Base-by-base conservation (phyloP, 1,140 invertebrate genomes). In the Euwallacea fornicatus region DNA sequence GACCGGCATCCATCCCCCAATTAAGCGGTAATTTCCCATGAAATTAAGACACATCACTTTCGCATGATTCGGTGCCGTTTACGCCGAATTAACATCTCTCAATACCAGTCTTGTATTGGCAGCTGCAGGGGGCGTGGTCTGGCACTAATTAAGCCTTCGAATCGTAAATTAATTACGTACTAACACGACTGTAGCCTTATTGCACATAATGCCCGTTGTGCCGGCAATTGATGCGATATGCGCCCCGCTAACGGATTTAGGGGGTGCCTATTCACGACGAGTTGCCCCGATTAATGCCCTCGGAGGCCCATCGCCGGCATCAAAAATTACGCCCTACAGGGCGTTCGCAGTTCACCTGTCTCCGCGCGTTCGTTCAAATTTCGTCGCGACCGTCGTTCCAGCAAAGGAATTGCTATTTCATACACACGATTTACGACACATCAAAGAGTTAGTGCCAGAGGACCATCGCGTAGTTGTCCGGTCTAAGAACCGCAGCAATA, bases 81-180 rank as follows among this genome's bases (percentile, higher is more conserved):
- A 66, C 63, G 63, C 47, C 42, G 41, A 54, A 66, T 66, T 66
- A 66, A 66, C 63, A 66, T 68, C 66, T 68, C 66, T 44, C 42
- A 68, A 68, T 61, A 42, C 9, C 44, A 33, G 65, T 9, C 53
- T 13, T 55, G 54, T 66, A 66, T 66, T 56, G 54, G 65, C 65
- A 68, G 66, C 66, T 61, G 56, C 58, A 61, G 56, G 13, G 42
- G 66, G 66, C 66, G 66, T 21, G 66, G 7, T 15, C 13, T 6
- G 43, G 44, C 21, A 42, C 66, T 68, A 68, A 68, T 68, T 68
- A 68, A 68, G 66, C 58, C 44, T 42, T 61, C 44, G 46, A 61
- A 68, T 68, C 66, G 66, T 61, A 68, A 68, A 68, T 68, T 68
- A 68, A 68, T 68, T 68, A 68, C 53, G 21, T n/a, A 10, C 65